phyloP scores from a whole-genome alignment of 2,888 invertebrate species.

The Scelioninae gen. 1 region DNA sequence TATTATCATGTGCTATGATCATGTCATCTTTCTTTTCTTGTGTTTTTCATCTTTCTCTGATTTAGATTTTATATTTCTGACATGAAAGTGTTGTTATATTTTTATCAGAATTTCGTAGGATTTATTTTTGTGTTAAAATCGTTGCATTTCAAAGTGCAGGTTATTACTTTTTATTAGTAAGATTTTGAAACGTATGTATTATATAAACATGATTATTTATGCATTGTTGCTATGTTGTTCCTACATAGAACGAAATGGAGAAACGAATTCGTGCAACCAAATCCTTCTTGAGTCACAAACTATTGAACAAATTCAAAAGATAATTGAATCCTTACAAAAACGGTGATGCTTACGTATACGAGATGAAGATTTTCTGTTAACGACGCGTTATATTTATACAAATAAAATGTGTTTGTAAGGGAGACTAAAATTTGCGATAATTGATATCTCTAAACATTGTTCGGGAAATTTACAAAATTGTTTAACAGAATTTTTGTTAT shows the following conservation, averaged over 20 bases:
- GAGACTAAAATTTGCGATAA: neutral
- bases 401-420: conserved; percentile 16
- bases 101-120: neutral
- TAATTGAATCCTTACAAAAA: neutral
- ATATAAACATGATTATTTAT: conserved; percentile 46
- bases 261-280: neutral
- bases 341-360: conserved; percentile 6
- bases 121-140: conserved; percentile 31
- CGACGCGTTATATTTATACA: conserved; percentile 16
- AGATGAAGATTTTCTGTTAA: conserved; percentile 3
- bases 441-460: conserved; percentile 17
- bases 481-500: conserved; percentile 42
- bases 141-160: conserved; percentile 45
- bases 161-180: conserved; percentile 27
- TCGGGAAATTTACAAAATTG: conserved; percentile 30
- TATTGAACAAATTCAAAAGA: neutral
- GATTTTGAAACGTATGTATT: conserved; percentile 21
- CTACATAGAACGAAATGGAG: conserved; percentile 7
- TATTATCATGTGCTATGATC: conserved; percentile 13
- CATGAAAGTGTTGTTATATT: neutral
- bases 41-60: conserved; percentile 5
- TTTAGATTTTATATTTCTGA: neutral
- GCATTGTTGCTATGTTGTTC: conserved; percentile 34
- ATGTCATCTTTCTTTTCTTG: conserved; percentile 5
- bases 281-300: conserved; percentile 21